Conservation (phyloP, 2,113 vertebrate genomes). For the Paratilapia polleni region DNA sequence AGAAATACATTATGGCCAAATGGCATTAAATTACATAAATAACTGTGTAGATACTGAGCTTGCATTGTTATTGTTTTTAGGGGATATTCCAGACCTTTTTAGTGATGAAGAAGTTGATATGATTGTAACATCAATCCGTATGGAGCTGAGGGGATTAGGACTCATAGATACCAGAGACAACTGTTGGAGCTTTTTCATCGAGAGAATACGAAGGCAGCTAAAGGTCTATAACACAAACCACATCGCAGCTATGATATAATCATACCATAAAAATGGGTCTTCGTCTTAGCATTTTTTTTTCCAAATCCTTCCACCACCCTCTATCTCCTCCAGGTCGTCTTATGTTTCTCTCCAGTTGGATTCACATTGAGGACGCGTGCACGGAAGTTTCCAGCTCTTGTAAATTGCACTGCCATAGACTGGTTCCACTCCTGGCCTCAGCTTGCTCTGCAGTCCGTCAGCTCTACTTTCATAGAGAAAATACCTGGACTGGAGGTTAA, state of each 20-base stretch:
- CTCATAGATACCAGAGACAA: conserved; percentile 81
- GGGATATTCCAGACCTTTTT: conserved; percentile 81
- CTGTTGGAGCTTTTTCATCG: conserved; percentile 84
- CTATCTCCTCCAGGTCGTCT: conserved; percentile 70
- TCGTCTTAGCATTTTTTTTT: not conserved
- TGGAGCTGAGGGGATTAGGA: conserved; percentile 79
- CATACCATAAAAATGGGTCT: not conserved
- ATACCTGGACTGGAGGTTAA: conserved; percentile 76
- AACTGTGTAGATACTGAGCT: not conserved
- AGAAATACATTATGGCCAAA: too few relatives aligned
- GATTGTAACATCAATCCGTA: conserved; percentile 77
- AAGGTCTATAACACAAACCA: conserved; percentile 70
- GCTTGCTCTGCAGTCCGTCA: conserved; percentile 76
- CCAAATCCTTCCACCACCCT: not conserved
- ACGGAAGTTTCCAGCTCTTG: conserved; percentile 77
- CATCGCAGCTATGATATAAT: not conserved
- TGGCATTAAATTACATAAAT: too few relatives aligned
- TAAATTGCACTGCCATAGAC: conserved; percentile 75
- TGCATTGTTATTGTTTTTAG: conserved; percentile 51
- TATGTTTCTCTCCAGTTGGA: conserved; percentile 82
- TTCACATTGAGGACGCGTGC: conserved; percentile 79
- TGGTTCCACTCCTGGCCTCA: conserved; percentile 78
- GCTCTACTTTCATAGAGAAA: conserved; percentile 80
- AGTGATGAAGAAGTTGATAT: conserved; percentile 79
- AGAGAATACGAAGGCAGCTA: conserved; percentile 82